Conservation (phyloP, 2,113 vertebrate species). For the Eidolon helvum region DNA sequence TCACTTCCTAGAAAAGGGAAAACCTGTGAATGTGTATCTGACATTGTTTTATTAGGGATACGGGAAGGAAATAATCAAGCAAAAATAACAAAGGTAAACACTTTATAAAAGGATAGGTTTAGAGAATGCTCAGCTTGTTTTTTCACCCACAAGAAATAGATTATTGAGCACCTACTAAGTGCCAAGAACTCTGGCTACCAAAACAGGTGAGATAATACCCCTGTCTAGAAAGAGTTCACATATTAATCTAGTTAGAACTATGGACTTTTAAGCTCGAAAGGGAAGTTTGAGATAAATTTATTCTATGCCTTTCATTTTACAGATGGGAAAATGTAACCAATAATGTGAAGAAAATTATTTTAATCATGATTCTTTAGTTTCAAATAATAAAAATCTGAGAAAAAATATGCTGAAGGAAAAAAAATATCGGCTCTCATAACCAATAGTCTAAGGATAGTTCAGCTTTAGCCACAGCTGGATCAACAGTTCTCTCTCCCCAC, state of each 20-base stretch:
- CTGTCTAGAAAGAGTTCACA: not conserved
- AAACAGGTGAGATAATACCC: not conserved
- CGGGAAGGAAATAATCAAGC: not conserved
- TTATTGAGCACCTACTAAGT: not conserved
- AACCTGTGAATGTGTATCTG: not conserved
- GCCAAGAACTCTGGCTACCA: not conserved
- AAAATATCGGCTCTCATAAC: not conserved
- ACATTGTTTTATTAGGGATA: not conserved
- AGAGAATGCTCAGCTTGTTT: not conserved
- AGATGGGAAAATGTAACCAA: not conserved
- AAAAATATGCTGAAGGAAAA: not conserved
- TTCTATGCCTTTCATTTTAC: not conserved
- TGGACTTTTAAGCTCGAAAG: not conserved
- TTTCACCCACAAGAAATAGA: not conserved
- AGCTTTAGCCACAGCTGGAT: not conserved
- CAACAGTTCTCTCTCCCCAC: not conserved
- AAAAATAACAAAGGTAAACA: not conserved
- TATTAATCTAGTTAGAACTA: not conserved
- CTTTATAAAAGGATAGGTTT: not conserved
- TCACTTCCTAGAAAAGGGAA: not conserved
- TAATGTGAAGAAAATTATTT: not conserved
- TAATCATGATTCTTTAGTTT: not conserved
- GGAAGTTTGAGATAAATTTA: not conserved
- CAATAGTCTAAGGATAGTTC: not conserved
- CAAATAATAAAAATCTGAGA: not conserved